Conservation (phyloP, 2,113 vertebrate genomes). For the Chaetodon auriga region DNA sequence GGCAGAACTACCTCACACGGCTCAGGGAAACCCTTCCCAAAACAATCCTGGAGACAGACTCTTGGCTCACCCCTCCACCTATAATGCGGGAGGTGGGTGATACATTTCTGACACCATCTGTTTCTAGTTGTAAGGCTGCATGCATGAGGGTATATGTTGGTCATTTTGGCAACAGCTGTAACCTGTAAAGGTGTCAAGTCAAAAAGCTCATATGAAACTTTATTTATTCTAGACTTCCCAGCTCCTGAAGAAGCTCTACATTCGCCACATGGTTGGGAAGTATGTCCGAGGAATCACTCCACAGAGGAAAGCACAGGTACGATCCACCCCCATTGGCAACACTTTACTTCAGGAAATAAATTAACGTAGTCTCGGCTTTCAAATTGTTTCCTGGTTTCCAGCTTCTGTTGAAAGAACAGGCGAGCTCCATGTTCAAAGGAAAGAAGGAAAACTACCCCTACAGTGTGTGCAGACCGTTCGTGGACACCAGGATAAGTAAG, state of each 20-base stretch:
- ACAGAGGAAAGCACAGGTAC: constrained; percentile 90
- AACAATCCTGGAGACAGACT: constrained; percentile 88
- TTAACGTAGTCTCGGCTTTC: background rate
- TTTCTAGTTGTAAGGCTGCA: background rate
- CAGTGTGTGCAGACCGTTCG: constrained; percentile 87
- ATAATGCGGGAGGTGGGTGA: constrained; percentile 87
- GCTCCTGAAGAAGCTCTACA: constrained; percentile 87
- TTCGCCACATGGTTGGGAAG: constrained; percentile 88
- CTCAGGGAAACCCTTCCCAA: constrained; percentile 89
- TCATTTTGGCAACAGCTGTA: background rate
- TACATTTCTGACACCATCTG: background rate
- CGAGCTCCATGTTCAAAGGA: constrained; percentile 90
- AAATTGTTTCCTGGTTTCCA: constrained; percentile 56
- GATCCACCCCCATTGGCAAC: background rate
- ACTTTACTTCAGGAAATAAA: background rate
- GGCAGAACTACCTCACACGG: constrained; percentile 89
- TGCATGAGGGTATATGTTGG: background rate
- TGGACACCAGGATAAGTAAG: constrained; percentile 88
- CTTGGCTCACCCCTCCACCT: constrained; percentile 91
- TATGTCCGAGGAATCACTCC: constrained; percentile 87
- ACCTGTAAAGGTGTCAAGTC: background rate
- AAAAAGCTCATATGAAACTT: background rate
- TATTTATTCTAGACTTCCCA: constrained; percentile 84
- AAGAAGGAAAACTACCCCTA: constrained; percentile 91
- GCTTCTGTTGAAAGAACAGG: constrained; percentile 89